Base-by-base conservation (phyloP, 2,113 vertebrate species). In the Sclerurus mexicanus region DNA sequence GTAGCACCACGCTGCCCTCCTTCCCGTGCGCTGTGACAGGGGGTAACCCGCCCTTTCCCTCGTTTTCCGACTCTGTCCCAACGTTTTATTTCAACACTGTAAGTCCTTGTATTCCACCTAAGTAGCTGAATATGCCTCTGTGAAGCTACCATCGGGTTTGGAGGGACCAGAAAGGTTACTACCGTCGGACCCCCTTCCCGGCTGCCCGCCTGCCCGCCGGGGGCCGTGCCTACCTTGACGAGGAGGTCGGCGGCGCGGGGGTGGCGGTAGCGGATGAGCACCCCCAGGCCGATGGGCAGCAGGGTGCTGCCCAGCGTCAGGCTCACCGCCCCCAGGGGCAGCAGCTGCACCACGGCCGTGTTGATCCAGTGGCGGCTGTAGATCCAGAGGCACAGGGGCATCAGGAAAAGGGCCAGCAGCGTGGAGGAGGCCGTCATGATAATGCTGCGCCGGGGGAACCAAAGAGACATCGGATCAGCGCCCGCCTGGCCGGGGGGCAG, bases 361-460 rank as follows among this genome's bases (percentile, higher is more conserved):
- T 99, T 98, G 97, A 99, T 99, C 99, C 99, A 99, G 10, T 98
- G 98, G 3, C 99, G 98, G 87, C 99, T 99, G 97, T 99, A 99
- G 96, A 99, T 77, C 99, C 99, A 99, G 92, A 99, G 98, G 91
- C 99, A 99, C 85, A 99, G 97, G 16, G 99, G 99, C 99, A 99
- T 99, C 93, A 99, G 95, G 71, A 99, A 97, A 30, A 99, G 98
- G 46, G 99, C 99, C 92, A 99, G 98, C 76, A 99, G 93, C 0
- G 99, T 99, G 95, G 99, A 99, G 4, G 99, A 99, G n/a, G 99
- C 98, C 75, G 99, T 99, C 99, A 99, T 99, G 97, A 99, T 98
- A 95, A 99, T 99, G 94, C 99, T 99, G 97, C 53, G 37, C 39
- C 56, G 63, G 49, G 73, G 30, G 46, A 83, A 82, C 14, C 59